Percentiles rank a stretch among this genome's conserved stretches.
These are phyloP conservation scores for Apteryx mantelli DNA, from an alignment of 2,113 vertebrate species.

Conservation along the genomic window DNA sequence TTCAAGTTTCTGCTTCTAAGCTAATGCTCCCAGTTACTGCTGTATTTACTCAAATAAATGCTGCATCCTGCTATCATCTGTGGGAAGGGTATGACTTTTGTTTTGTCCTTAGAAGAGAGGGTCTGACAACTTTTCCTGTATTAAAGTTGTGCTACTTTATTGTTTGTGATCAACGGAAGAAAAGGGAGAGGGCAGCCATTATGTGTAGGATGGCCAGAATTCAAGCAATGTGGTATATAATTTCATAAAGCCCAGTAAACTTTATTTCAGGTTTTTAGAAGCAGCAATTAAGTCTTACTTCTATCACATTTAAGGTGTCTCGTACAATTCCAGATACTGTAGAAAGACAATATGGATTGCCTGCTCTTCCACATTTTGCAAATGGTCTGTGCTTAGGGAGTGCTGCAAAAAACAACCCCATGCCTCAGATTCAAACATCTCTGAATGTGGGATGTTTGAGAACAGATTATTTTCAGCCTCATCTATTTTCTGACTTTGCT, in stretches of 20 bases:
- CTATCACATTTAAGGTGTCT: neutral
- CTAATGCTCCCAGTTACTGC: neutral
- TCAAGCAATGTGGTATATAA: neutral
- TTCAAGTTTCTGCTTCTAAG: neutral
- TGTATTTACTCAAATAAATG: neutral
- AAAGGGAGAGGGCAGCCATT: neutral
- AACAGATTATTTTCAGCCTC: slow-evolving; percentile 59
- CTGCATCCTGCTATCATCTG: neutral
- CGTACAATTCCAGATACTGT: neutral
- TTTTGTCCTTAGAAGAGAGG: neutral
- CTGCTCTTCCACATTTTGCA: neutral
- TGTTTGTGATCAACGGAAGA: neutral
- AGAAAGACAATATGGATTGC: neutral
- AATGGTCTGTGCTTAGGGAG: neutral
- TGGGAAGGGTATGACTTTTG: neutral
- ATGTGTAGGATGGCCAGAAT: neutral
- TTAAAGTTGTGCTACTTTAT: neutral
- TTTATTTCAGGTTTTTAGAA: neutral
- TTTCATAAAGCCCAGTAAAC: neutral
- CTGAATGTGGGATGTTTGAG: slow-evolving; percentile 47
- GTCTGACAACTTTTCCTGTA: neutral
- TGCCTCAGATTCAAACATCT: slow-evolving; percentile 26
- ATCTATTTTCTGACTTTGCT: slow-evolving; percentile 16
- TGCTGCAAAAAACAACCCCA: neutral
- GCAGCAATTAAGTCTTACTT: neutral